Percentiles rank a stretch among this genome's conserved stretches.
phyloP scores from a whole-genome alignment of 2,113 vertebrate species.

The Cyanistes caeruleus region DNA sequence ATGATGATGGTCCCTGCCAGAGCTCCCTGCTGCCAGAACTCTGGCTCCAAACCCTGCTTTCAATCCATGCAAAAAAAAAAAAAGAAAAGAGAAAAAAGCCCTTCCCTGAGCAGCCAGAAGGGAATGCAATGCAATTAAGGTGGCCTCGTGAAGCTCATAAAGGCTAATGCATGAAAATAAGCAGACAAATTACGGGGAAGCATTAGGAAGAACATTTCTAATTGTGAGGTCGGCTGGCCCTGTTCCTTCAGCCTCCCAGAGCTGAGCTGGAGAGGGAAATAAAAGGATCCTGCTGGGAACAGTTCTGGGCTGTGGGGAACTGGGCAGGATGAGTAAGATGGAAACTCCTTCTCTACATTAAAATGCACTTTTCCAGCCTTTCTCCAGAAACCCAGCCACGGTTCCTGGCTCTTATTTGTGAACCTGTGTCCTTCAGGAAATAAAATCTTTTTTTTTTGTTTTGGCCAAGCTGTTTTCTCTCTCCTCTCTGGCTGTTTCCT shows the following conservation, averaged over 20 bases:
- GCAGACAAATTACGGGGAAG: background rate
- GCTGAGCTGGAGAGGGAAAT: background rate
- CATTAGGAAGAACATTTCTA: constrained; percentile 1
- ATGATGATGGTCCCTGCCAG: background rate
- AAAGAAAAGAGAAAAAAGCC: too few species aligned
- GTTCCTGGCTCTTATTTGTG: background rate
- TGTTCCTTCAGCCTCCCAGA: background rate
- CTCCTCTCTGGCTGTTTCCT: background rate
- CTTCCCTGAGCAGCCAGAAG: background rate
- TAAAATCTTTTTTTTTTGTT: background rate
- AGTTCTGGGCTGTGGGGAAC: background rate
- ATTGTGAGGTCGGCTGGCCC: background rate
- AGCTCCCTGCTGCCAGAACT: background rate
- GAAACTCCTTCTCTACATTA: background rate
- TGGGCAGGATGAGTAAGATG: constrained; percentile 3
- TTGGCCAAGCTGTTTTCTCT: background rate
- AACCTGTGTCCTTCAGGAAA: background rate
- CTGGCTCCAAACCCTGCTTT: background rate
- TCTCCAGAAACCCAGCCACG: background rate
- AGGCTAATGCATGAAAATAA: constrained; percentile 25
- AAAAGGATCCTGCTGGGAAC: background rate
- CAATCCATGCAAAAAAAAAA: background rate
- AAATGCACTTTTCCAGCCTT: background rate
- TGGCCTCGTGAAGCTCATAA: background rate
- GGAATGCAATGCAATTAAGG: constrained; percentile 57